Evolutionary conservation across 2,888 invertebrate genomes (phyloP).

Genomic region (Andrena bicolor): DNA sequence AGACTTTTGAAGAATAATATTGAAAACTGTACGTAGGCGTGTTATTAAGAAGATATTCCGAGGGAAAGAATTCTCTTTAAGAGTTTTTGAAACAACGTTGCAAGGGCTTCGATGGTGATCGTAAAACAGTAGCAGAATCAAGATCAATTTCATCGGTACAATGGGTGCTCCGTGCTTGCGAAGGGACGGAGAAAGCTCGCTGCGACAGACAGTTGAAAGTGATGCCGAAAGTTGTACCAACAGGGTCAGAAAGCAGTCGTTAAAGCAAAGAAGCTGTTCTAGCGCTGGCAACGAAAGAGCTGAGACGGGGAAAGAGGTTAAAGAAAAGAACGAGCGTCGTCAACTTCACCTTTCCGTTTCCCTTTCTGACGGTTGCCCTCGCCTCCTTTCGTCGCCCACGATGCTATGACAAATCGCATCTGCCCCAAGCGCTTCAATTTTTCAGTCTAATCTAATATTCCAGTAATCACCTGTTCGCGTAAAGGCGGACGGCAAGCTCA

Average conservation of each 20-base stretch:
- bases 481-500: not conserved
- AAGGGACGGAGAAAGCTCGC: constrained; percentile 42
- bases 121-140: not conserved
- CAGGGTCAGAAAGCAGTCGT: constrained; percentile 72
- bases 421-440: constrained; percentile 24
- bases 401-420: constrained; percentile 64
- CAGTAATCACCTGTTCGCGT: not conserved
- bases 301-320: constrained; percentile 18
- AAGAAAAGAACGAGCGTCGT: constrained; percentile 68
- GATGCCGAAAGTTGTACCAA: constrained; percentile 73
- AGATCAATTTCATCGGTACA: constrained; percentile 26
- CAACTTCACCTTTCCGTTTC: constrained; percentile 75
- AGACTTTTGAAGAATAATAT: not conserved
- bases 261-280: constrained; percentile 72
- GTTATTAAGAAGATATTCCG: not conserved
- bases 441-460: no score
- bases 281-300: constrained; percentile 46
- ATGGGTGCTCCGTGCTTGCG: constrained; percentile 20
- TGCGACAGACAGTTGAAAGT: constrained; percentile 76
- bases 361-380: constrained; percentile 50
- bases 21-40: not conserved
- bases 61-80: not conserved
- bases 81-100: not conserved
- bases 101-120: not conserved
- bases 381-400: constrained; percentile 23